Percentiles rank a stretch among this genome's conserved stretches.
Conservation (phyloP, 2,113 vertebrate species). For the Atrichornis clamosus region DNA sequence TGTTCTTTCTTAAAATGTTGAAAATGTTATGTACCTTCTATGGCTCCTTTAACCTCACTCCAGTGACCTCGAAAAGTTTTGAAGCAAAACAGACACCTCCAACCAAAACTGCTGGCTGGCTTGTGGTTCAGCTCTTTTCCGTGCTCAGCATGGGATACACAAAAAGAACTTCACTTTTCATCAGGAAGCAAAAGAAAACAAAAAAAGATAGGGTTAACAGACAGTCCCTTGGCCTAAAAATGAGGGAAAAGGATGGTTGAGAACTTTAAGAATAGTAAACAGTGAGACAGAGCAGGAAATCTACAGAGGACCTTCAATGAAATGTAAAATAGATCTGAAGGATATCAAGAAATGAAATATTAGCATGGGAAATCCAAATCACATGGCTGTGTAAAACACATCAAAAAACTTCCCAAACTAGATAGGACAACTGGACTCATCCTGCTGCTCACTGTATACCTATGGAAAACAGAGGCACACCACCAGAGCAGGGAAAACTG, state of each 20-base stretch:
- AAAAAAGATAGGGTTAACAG: neutral
- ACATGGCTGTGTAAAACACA: neutral
- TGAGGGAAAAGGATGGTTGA: neutral
- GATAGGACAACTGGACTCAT: neutral
- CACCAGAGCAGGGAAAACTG: accelerated
- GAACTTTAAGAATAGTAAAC: neutral
- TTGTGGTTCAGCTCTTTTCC: neutral
- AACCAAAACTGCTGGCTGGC: neutral
- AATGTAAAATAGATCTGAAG: neutral
- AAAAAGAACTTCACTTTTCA: neutral
- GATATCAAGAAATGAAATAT: neutral
- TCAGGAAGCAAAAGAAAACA: neutral
- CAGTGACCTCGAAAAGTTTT: neutral
- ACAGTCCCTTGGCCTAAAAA: neutral
- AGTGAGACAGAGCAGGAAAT: neutral
- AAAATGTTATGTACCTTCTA: neutral
- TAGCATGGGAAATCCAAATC: neutral
- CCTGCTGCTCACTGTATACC: neutral
- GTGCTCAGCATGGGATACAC: neutral
- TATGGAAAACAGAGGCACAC: neutral
- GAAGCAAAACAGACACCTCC: neutral
- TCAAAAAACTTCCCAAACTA: neutral
- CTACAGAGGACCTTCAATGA: neutral
- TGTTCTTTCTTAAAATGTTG: neutral
- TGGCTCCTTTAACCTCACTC: neutral